Evolutionary conservation across 2,797 vertebrate genomes (phyloP), one percentile per base, ranked within the genome.

Genomic region (Novumbra hubbsi): DNA sequence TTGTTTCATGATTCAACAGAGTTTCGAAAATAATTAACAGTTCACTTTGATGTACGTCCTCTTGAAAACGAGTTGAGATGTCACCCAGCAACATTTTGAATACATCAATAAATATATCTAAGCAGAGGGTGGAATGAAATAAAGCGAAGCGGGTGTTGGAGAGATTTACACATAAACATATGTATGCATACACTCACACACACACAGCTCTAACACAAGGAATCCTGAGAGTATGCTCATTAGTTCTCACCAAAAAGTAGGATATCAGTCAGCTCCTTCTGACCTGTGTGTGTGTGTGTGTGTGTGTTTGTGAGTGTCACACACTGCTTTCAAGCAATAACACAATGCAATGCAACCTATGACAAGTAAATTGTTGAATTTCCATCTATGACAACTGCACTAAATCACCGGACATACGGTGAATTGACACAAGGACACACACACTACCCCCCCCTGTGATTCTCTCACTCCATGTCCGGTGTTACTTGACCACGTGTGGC

Each of bases 401-500:
- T 5, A 2, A 52, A 52, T 19, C 5, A 52, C n/a, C 4, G 7
- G 19, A 52, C 50, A 52, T 6, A 52, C 19, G 28, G 27, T 30
- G 60, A 63, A 16, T 21, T 14, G 24, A 24, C 66, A 71, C 5
- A 70, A 38, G 66, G 50, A 79, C 50, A 77, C 64, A 63, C 67
- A 15, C 67, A 34, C 63, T 6, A 66, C 16, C 70, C 55, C n/a
- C 19, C 69, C 73, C 67, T 79, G 62, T 73, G 76, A 73, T 71
- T 80, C 72, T 79, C 49, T 84, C 81, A 79, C 83, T 87, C 71
- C 76, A 84, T 78, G 81, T 91, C 83, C 85, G 76, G 74, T 86
- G 80, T 75, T 73, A 79, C 85, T 91, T 89, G 92, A 93, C 92
- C 90, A 93, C 91, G 88, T 64, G 93, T 91, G 86, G 76, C 69